These are phyloP conservation scores for Benitochromis conjunctus DNA, from an alignment of 2,113 vertebrate genomes.

Conservation along the genomic window DNA sequence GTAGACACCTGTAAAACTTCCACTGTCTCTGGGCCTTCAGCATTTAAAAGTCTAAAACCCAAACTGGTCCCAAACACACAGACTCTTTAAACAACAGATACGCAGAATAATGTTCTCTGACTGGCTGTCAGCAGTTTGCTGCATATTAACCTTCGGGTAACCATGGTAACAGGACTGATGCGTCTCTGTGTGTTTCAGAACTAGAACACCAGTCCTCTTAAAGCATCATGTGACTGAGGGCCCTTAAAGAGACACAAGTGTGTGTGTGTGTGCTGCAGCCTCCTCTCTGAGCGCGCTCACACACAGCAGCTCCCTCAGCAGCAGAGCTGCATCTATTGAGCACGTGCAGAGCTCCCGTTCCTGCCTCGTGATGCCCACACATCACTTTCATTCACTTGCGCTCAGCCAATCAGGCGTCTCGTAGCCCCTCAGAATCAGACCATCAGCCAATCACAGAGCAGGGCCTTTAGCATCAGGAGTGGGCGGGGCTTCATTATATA, in stretches of 20 bases:
- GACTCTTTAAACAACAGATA: background rate
- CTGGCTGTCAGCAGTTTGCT: background rate
- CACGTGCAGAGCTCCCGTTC: conserved; percentile 47
- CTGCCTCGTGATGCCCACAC: conserved; percentile 45
- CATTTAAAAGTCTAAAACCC: background rate
- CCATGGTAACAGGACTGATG: background rate
- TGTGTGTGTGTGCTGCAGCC: background rate
- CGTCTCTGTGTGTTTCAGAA: background rate
- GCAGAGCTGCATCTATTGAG: background rate
- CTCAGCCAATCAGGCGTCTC: conserved; percentile 27
- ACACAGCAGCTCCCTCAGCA: background rate
- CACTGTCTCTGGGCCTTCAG: background rate
- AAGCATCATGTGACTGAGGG: background rate
- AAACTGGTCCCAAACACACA: background rate
- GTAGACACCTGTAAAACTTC: background rate
- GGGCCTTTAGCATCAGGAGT: background rate
- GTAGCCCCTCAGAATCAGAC: background rate
- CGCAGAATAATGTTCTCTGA: background rate
- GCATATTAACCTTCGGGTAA: background rate
- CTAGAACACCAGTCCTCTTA: background rate
- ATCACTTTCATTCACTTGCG: background rate
- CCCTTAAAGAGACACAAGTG: background rate
- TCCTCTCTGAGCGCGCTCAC: background rate
- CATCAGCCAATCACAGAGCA: conserved; percentile 17
- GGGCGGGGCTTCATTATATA: conserved; percentile 57